Conservation (phyloP, 1,140 invertebrate genomes). For the Brachionus asplanchnoidis region DNA sequence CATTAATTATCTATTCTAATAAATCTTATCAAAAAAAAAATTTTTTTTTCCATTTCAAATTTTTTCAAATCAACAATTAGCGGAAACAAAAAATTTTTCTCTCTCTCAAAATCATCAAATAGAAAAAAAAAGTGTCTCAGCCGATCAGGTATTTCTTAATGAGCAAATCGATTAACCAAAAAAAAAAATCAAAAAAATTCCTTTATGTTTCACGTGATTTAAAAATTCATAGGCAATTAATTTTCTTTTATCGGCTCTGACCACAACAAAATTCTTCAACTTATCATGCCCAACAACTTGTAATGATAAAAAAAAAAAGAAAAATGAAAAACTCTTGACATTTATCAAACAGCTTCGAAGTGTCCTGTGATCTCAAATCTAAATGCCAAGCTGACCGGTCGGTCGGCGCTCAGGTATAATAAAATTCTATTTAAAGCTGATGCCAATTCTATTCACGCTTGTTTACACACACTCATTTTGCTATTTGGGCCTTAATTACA, state of each 20-base stretch:
- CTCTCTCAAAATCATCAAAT: not conserved
- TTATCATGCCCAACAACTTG: constrained; percentile 19
- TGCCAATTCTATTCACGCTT: not conserved
- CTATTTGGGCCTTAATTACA: not conserved
- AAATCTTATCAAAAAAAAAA: too few species aligned
- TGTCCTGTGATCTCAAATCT: not conserved
- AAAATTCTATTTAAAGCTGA: not conserved
- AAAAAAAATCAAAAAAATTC: not conserved
- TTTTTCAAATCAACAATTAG: too few species aligned
- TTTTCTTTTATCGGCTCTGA: not conserved
- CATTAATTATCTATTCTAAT: too few species aligned
- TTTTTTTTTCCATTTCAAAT: too few species aligned
- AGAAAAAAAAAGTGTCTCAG: not conserved
- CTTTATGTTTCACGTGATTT: not conserved
- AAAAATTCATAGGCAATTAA: constrained; percentile 30
- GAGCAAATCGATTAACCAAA: not conserved
- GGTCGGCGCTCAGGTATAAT: not conserved
- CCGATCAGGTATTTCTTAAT: not conserved
- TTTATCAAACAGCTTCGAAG: not conserved
- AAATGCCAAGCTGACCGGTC: not conserved
- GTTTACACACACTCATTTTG: not conserved
- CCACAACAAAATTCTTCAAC: constrained; percentile 8
- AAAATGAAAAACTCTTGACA: constrained; percentile 7
- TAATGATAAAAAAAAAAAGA: not conserved
- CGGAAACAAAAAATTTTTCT: not conserved